Percentiles rank a stretch among this genome's conserved stretches.
Evolutionary conservation across 2,113 vertebrate species (phyloP).

Genomic region (Xenopus borealis): DNA sequence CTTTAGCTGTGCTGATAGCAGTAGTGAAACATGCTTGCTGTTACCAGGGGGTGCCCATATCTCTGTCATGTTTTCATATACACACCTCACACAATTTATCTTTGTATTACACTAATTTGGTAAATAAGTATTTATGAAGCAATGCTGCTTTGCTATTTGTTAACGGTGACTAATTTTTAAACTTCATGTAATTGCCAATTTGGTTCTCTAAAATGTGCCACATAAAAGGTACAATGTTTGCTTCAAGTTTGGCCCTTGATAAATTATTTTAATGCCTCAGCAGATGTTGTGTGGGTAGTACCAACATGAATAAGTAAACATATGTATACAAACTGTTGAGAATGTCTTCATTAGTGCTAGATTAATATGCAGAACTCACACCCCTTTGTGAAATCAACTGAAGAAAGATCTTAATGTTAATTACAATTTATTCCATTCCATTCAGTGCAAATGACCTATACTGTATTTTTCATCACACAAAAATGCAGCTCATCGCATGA

Average conservation of each 20-base stretch:
- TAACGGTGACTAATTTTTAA: not conserved
- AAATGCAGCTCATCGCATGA: too few species aligned
- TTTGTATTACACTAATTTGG: not conserved
- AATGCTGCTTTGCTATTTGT: not conserved
- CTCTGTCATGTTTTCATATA: too few species aligned
- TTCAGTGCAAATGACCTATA: too few species aligned
- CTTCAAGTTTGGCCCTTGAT: not conserved
- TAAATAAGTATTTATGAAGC: not conserved
- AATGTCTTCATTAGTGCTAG: slow-evolving; percentile 7
- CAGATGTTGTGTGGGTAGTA: slow-evolving; percentile 2
- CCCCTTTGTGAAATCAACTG: slow-evolving; percentile 3
- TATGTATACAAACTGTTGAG: slow-evolving; percentile 6
- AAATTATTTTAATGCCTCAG: slow-evolving; percentile 14
- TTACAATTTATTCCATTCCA: not conserved
- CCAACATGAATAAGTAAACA: not conserved
- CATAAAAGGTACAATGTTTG: slow-evolving; percentile 2
- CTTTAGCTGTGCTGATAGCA: too few species aligned
- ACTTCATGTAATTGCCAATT: not conserved
- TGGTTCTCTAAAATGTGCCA: not conserved
- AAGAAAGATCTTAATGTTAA: not conserved
- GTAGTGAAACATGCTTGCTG: too few species aligned
- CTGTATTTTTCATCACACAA: too few species aligned
- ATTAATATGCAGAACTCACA: slow-evolving; percentile 4
- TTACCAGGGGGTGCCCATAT: too few species aligned
- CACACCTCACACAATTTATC: too few species aligned